phyloP scores from a whole-genome alignment of 2,888 invertebrate genomes.

The Geophilus truncorum region DNA sequence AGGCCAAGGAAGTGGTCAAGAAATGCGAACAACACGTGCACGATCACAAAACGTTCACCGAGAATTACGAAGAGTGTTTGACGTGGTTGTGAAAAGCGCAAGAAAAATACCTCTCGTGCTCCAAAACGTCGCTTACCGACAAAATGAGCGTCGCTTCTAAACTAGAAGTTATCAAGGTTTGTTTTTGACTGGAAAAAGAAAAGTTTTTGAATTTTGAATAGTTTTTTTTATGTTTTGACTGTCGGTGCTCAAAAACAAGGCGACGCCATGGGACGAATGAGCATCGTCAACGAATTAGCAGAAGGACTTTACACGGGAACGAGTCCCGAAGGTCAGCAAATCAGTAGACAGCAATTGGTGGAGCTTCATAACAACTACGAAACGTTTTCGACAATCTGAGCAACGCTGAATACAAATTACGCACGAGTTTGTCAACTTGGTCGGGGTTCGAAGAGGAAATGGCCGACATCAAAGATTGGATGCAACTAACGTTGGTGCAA shows the following conservation, averaged over 20 bases:
- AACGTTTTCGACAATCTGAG: conserved; percentile 71
- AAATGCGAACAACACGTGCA: conserved; percentile 83
- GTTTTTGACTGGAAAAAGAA: no score
- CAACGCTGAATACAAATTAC: conserved; percentile 72
- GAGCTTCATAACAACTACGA: conserved; percentile 79
- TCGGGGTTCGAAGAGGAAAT: conserved; percentile 83
- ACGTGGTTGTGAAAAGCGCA: conserved; percentile 74
- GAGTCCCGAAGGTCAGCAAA: conserved; percentile 78
- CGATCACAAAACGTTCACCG: conserved; percentile 72
- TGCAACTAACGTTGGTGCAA: conserved; percentile 67
- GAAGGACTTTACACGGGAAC: conserved; percentile 83
- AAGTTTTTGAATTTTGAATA: no score
- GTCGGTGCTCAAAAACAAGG: conserved; percentile 59
- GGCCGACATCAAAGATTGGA: conserved; percentile 71
- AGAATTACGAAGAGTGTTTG: conserved; percentile 75
- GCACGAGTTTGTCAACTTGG: conserved; percentile 74
- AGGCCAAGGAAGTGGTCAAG: conserved; percentile 82
- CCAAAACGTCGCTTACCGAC: background rate
- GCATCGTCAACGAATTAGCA: conserved; percentile 77
- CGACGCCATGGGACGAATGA: conserved; percentile 67
- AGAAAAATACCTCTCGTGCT: conserved; percentile 43
- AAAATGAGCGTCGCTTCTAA: background rate
- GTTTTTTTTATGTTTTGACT: no score
- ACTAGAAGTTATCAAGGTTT: background rate
- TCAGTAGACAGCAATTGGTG: conserved; percentile 73